These are phyloP conservation scores for Pseudomugil gertrudae DNA, from an alignment of 2,797 vertebrate genomes.

Conservation along the genomic window DNA sequence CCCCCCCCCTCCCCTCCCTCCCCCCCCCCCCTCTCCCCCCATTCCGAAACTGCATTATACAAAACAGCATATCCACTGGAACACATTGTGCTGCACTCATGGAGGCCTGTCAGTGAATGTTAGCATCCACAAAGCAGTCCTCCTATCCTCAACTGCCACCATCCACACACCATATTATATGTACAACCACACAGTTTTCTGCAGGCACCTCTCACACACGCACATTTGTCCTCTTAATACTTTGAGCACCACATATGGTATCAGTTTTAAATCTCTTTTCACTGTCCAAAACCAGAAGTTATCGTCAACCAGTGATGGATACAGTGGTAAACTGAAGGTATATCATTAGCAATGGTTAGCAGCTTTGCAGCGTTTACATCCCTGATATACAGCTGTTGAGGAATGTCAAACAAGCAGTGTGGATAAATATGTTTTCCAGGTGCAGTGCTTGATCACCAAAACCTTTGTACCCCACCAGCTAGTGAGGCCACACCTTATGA, in stretches of 20 bases:
- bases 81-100: constrained; percentile 44
- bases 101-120: constrained; percentile 37
- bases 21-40: too few species aligned
- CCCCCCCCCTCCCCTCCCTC: too few species aligned
- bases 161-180: constrained; percentile 1
- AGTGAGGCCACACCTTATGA: constrained; percentile 53
- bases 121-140: constrained; percentile 29
- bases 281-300: constrained; percentile 62
- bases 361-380: constrained; percentile 65
- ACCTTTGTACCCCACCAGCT: constrained; percentile 36
- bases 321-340: constrained; percentile 70
- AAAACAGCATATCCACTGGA: constrained; percentile 54
- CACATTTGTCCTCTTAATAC: constrained; percentile 27
- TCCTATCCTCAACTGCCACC: constrained; percentile 8
- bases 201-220: constrained; percentile 26
- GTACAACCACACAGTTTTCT: constrained; percentile 31
- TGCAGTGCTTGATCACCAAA: constrained; percentile 74
- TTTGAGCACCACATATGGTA: constrained; percentile 56
- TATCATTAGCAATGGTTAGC: constrained; percentile 76
- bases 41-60: constrained; percentile 69
- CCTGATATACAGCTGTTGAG: constrained; percentile 71
- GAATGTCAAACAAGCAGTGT: constrained; percentile 74
- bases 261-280: constrained; percentile 56
- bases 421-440: constrained; percentile 75
- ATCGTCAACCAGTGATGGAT: constrained; percentile 68